phyloP scores from a whole-genome alignment of 2,113 vertebrate genomes.

The Plotosus lineatus region DNA sequence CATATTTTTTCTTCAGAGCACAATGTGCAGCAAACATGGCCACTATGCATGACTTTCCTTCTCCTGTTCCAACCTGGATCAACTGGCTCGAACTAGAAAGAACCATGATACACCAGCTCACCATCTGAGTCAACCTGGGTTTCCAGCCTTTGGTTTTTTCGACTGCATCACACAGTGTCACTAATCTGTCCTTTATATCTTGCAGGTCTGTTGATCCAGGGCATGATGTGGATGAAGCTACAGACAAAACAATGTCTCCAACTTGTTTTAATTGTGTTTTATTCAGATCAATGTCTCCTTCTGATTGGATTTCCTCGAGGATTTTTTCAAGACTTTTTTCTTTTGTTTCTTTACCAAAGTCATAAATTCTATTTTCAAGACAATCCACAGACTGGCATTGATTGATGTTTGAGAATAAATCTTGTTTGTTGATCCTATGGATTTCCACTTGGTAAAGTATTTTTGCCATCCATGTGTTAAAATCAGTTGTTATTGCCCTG shows the following conservation, averaged over 20 bases:
- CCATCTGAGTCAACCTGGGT: constrained; percentile 63
- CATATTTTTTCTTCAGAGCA: constrained; percentile 49
- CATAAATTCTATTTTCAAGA: constrained; percentile 18
- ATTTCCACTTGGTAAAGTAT: constrained; percentile 59
- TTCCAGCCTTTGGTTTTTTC: not conserved
- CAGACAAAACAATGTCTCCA: constrained; percentile 52
- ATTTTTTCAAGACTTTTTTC: constrained; percentile 58
- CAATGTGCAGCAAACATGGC: constrained; percentile 70
- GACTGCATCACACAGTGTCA: constrained; percentile 40
- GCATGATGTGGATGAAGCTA: accelerated
- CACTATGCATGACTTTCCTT: constrained; percentile 68
- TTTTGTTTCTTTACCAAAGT: accelerated
- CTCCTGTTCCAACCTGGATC: constrained; percentile 64
- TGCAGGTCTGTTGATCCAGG: not conserved
- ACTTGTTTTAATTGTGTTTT: constrained; percentile 29
- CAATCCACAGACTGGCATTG: constrained; percentile 13
- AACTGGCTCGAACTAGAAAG: constrained; percentile 57
- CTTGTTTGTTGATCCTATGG: constrained; percentile 49
- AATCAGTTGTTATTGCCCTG: not conserved
- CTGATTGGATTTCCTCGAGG: constrained; percentile 53
- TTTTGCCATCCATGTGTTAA: constrained; percentile 49
- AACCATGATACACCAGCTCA: constrained; percentile 67
- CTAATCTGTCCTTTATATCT: constrained; percentile 25
- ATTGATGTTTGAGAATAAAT: accelerated
- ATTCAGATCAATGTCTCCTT: constrained; percentile 39